Base-by-base conservation (phyloP, 1,140 invertebrate species). In the Drosophila busckii region DNA sequence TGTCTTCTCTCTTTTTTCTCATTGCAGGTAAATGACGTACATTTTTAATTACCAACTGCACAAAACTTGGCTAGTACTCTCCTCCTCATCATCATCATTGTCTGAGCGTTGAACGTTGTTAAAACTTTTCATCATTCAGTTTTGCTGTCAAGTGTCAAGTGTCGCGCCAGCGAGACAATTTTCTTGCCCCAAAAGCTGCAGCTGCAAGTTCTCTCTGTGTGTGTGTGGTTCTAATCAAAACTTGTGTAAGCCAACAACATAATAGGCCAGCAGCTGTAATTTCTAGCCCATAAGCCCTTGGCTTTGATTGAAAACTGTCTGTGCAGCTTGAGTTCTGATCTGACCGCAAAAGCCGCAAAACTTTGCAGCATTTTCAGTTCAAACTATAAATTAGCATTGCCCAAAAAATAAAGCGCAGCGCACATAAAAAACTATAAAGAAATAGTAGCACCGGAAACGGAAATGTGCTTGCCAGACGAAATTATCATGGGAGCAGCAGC, bases 1-100 rank as follows among this genome's bases (percentile, higher is more conserved):
- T 62, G 38, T 55, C 56, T 60, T 68, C 46, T 66, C 40, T 35
- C n/a, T 22, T 26, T 16, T 13, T 61, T 73, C 42, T 71, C 66
- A 68, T 75, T 75, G 25, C 73, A 78, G 71, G 71, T 78, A 78
- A 78, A 78, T 78, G 73, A 78, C 68, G 73, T 78, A 78, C 71
- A 78, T 78, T 78, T 78, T 78, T 78, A 78, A 80, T 78, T 78
- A 78, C 73, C 55, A 55, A 65, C 62, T 58, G 53, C 29, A n/a
- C 34, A 70, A 67, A 75, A 76, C 60, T 76, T 70, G 68, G 22
- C 26, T 42, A 20, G 28, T 20, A 12, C 12, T 25, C 22, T 23
- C 23, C 23, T 26, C 42, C 35, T 54, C 44, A 29, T 32, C 35
- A 26, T 31, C 17, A 17, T 42, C 26, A 28, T 34, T 50, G 32